These are phyloP conservation scores for Rhinichthys klamathensis DNA, from an alignment of 2,113 vertebrate genomes.

Conservation along the genomic window DNA sequence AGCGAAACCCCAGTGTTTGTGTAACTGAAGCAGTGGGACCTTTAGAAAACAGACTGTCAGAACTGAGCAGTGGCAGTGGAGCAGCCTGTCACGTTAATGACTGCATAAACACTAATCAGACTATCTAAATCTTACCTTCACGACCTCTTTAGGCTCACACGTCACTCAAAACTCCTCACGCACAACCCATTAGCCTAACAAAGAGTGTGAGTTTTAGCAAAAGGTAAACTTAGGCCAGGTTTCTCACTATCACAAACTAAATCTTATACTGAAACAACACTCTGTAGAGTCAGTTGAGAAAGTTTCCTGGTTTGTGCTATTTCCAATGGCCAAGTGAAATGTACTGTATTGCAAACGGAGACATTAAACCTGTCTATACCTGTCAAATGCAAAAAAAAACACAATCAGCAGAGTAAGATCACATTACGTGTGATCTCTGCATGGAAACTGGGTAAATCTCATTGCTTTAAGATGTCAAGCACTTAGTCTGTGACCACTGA, in stretches of 20 bases:
- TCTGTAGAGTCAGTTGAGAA: background rate
- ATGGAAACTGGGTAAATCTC: constrained; percentile 28
- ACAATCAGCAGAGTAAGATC: background rate
- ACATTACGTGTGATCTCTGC: constrained; percentile 2
- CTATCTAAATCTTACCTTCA: constrained; percentile 43
- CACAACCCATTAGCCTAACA: constrained; percentile 20
- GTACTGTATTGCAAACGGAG: background rate
- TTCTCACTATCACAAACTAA: constrained; percentile 4
- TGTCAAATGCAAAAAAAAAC: constrained; percentile 21
- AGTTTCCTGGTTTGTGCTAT: background rate
- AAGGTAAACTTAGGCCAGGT: constrained; percentile 15
- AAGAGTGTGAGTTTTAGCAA: constrained; percentile 25
- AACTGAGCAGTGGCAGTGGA: constrained; percentile 33
- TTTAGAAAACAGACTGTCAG: constrained; percentile 55
- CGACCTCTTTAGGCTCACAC: constrained; percentile 43
- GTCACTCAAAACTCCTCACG: constrained; percentile 45
- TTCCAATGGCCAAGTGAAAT: background rate
- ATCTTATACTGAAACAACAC: background rate
- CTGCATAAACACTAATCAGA: constrained; percentile 60
- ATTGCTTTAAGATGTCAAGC: constrained; percentile 21
- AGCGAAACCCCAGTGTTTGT: constrained; percentile 54
- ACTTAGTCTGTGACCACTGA: constrained; percentile 48
- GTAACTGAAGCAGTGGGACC: constrained; percentile 45
- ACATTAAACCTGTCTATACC: constrained; percentile 9
- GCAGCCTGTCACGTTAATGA: constrained; percentile 54